These are phyloP conservation scores for Siniperca undulata DNA, from an alignment of 2,797 vertebrate genomes.

Conservation along the genomic window DNA sequence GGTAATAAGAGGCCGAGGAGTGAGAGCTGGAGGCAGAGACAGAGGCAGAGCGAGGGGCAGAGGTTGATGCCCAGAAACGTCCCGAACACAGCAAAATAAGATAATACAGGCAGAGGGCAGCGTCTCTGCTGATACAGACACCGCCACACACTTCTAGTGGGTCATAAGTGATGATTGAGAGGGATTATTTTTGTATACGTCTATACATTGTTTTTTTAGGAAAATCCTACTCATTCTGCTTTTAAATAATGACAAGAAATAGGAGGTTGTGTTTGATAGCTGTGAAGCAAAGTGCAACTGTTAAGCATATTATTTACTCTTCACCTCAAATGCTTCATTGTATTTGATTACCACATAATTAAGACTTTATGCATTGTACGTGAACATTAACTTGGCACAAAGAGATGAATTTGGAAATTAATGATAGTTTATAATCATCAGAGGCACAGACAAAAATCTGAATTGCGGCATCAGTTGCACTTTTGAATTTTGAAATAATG, in stretches of 20 bases:
- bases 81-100: too few relatives aligned
- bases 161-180: too few relatives aligned
- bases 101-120: too few relatives aligned
- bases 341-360: not conserved
- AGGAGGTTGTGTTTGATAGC: not conserved
- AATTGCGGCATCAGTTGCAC: slow-evolving; percentile 40
- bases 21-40: too few relatives aligned
- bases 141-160: too few relatives aligned
- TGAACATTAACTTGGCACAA: slow-evolving; percentile 2
- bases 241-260: not conserved
- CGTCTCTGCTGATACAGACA: too few relatives aligned
- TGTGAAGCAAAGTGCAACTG: not conserved
- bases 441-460: not conserved
- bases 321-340: slow-evolving; percentile 9
- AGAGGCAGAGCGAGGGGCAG: too few relatives aligned
- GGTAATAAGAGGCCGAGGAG: too few relatives aligned
- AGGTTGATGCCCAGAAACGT: too few relatives aligned
- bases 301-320: not conserved
- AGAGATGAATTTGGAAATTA: not conserved
- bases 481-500: slow-evolving; percentile 34
- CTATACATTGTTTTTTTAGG: too few relatives aligned
- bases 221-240: too few relatives aligned
- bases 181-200: too few relatives aligned
- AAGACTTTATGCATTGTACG: not conserved
- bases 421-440: not conserved